Conservation (phyloP, 1,140 invertebrate genomes). For the Drosophila oshimai region DNA sequence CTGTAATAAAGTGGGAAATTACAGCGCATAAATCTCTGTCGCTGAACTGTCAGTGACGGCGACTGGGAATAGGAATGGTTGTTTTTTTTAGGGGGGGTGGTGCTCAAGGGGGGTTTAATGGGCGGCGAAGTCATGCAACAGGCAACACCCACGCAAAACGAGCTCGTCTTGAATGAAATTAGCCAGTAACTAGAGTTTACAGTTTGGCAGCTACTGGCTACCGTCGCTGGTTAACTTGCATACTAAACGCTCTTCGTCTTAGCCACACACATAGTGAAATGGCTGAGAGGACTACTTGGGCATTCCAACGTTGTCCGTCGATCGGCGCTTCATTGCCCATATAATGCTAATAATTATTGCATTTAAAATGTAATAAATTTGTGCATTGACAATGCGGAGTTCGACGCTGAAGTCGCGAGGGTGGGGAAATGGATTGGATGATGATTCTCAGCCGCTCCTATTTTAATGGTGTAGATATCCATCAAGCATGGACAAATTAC, state of each 20-base stretch:
- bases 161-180: constrained; percentile 65
- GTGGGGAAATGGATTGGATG: background rate
- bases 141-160: constrained; percentile 61
- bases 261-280: constrained; percentile 29
- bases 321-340: constrained; percentile 77
- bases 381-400: constrained; percentile 73
- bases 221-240: constrained; percentile 20
- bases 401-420: constrained; percentile 11
- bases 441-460: constrained; percentile 55
- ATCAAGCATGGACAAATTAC: constrained; percentile 7
- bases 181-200: constrained; percentile 59
- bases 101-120: background rate
- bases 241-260: constrained; percentile 41
- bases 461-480: constrained; percentile 59
- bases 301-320: constrained; percentile 54
- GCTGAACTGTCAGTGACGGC: constrained; percentile 56
- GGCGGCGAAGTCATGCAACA: constrained; percentile 14
- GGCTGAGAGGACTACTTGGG: constrained; percentile 41
- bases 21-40: constrained; percentile 78
- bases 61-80: constrained; percentile 9
- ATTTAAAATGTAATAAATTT: constrained; percentile 82
- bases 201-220: constrained; percentile 68
- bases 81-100: background rate
- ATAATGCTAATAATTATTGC: constrained; percentile 82
- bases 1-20: constrained; percentile 80